Percentiles rank a stretch among this genome's conserved stretches.
These are phyloP conservation scores for Cyprinodon diabolis DNA, from an alignment of 2,797 vertebrate species.

Conservation along the genomic window DNA sequence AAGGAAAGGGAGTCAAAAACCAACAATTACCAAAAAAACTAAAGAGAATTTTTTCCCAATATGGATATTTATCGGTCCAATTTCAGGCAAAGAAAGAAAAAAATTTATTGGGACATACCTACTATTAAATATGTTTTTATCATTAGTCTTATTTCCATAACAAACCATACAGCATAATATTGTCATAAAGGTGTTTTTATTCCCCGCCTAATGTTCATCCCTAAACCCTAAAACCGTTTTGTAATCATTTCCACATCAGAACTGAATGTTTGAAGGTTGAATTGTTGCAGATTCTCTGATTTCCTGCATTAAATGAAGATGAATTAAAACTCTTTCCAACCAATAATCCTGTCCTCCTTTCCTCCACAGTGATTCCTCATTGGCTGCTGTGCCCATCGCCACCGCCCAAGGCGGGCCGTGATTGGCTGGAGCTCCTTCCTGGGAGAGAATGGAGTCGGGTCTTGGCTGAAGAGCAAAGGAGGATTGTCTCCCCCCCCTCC, in stretches of 20 bases:
- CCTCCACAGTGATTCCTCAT: conserved; percentile 60
- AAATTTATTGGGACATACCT: too few species aligned
- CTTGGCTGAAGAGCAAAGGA: conserved; percentile 75
- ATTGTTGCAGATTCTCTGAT: neutral
- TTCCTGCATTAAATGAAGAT: neutral
- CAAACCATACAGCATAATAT: too few species aligned
- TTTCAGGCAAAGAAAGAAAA: too few species aligned
- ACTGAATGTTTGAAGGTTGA: neutral
- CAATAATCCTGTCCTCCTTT: conserved; percentile 10
- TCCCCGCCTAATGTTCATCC: too few species aligned
- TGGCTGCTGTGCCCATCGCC: conserved; percentile 67
- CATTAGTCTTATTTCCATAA: too few species aligned
- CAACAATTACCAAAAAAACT: too few species aligned
- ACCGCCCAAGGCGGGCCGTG: conserved; percentile 62
- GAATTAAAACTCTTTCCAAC: neutral
- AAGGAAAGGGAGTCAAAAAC: too few species aligned
- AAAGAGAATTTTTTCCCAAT: too few species aligned
- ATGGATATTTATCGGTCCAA: too few species aligned
- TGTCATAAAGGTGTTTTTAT: too few species aligned
- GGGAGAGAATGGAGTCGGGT: conserved; percentile 64
- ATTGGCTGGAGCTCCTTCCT: conserved; percentile 64
- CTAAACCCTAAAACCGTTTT: neutral
- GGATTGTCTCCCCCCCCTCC: conserved; percentile 52
- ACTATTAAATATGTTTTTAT: too few species aligned
- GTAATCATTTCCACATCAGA: neutral